These are phyloP conservation scores for Serinus canaria DNA, from an alignment of 2,113 vertebrate species.

Conservation along the genomic window DNA sequence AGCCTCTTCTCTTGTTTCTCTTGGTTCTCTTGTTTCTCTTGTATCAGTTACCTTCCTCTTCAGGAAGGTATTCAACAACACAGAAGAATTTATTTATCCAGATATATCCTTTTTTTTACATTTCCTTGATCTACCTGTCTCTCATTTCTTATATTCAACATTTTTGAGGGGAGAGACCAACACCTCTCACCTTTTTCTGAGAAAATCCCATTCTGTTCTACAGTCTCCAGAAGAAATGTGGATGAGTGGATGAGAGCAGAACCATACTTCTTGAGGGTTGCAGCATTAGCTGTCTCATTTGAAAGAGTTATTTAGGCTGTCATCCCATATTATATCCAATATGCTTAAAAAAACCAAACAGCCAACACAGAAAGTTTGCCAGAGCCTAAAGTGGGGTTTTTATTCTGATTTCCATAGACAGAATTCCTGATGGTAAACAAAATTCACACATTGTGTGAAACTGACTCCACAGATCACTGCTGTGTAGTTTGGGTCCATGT, in stretches of 20 bases:
- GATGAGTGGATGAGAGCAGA: neutral
- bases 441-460: neutral
- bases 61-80: neutral
- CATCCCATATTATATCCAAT: neutral
- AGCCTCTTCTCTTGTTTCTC: neutral
- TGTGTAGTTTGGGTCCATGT: neutral
- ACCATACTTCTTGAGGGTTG: neutral
- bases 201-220: neutral
- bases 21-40: neutral
- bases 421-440: neutral
- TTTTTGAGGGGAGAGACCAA: neutral
- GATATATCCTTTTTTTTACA: neutral
- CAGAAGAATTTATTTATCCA: neutral
- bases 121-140: neutral
- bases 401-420: neutral
- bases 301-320: neutral
- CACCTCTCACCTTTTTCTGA: neutral
- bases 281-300: neutral
- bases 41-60: neutral
- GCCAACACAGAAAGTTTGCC: neutral
- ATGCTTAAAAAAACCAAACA: neutral
- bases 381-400: neutral
- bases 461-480: neutral
- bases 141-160: neutral
- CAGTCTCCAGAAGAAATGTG: neutral